A percentile compares a stretch with the other conserved stretches of the same genome.
Evolutionary conservation across 2,797 vertebrate species (phyloP).

Genomic region (Artibeus jamaicensis): DNA sequence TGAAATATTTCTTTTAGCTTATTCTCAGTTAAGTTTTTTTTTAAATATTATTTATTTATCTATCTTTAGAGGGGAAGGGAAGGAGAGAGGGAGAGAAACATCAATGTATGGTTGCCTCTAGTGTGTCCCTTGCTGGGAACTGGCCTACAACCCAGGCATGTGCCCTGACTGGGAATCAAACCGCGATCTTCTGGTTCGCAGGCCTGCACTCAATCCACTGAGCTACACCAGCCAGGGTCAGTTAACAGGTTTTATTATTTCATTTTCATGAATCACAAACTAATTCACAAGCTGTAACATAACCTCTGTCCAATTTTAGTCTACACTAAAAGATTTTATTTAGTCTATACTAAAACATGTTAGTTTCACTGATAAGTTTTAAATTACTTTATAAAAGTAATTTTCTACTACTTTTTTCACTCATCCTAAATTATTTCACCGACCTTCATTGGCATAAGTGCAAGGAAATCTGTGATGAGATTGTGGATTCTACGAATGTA

Average conservation of each 20-base stretch:
- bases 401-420: not conserved
- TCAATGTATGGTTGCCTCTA: no score
- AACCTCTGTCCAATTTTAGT: not conserved
- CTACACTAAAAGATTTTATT: not conserved
- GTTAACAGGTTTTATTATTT: not conserved
- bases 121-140: no score
- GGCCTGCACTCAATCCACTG: no score
- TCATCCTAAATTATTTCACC: slow-evolving; percentile 47
- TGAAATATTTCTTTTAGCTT: not conserved
- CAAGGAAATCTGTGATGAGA: slow-evolving; percentile 95
- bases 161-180: no score
- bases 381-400: not conserved
- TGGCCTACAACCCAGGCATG: no score
- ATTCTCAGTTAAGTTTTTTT: slow-evolving; percentile 10
- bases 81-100: no score
- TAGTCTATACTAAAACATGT: no score
- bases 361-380: not conserved
- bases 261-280: not conserved
- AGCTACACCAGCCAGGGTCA: no score
- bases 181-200: no score
- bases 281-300: not conserved
- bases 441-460: slow-evolving; percentile 99
- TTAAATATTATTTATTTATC: no score
- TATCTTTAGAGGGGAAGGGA: no score
- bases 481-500: slow-evolving; percentile 94